These are phyloP conservation scores for Carterocephalus palaemon DNA, from an alignment of 2,888 invertebrate species.

Conservation along the genomic window DNA sequence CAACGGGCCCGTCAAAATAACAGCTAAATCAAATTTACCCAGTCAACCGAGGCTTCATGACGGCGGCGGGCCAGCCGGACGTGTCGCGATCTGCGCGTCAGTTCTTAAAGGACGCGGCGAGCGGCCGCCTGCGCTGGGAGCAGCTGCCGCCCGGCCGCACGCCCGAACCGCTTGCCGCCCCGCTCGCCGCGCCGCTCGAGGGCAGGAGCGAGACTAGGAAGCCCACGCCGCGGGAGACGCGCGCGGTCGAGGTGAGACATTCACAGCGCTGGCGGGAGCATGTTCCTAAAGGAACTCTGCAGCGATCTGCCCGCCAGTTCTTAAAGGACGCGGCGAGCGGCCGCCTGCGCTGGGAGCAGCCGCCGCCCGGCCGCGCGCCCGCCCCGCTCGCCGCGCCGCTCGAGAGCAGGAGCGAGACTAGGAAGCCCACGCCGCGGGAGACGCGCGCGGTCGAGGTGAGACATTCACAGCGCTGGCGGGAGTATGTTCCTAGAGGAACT, in stretches of 20 bases:
- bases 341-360: conserved; percentile 87
- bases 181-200: conserved; percentile 75
- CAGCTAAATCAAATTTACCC: too few species aligned
- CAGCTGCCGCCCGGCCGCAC: conserved; percentile 86
- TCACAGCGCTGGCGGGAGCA: too few species aligned
- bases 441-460: conserved; percentile 62
- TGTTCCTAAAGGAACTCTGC: too few species aligned
- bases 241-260: conserved; percentile 58
- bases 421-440: conserved; percentile 51
- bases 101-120: conserved; percentile 94
- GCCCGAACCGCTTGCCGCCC: conserved; percentile 78
- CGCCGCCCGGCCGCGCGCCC: conserved; percentile 86
- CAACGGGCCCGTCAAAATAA: too few species aligned
- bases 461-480: too few species aligned
- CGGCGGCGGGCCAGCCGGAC: conserved; percentile 96
- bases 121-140: conserved; percentile 90
- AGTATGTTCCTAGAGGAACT: too few species aligned
- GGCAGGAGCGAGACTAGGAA: conserved; percentile 36
- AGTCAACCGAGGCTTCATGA: conserved; percentile 98
- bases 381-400: conserved; percentile 77
- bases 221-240: conserved; percentile 53
- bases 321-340: conserved; percentile 96
- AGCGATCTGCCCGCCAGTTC: conserved; percentile 92
- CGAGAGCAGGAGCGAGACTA: conserved; percentile 36
- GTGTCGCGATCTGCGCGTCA: conserved; percentile 93